phyloP scores from a whole-genome alignment of 2,888 invertebrate genomes.

The Pherbina coryleti region DNA sequence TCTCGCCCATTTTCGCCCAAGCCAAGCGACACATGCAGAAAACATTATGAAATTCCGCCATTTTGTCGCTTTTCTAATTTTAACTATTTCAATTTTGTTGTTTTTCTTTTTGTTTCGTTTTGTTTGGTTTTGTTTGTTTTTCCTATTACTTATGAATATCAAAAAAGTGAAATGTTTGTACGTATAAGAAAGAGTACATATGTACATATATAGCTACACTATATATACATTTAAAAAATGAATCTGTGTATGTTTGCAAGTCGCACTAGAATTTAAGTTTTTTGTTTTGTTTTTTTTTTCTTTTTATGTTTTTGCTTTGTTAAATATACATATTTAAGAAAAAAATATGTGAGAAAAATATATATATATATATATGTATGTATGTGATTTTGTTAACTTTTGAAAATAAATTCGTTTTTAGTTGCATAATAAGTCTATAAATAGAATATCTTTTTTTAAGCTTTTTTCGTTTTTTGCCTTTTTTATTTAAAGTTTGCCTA shows the following conservation, averaged over 20 bases:
- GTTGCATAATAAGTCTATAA: conserved; percentile 49
- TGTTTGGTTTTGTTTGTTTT: too few species aligned
- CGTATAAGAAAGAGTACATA: too few species aligned
- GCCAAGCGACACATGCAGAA: too few species aligned
- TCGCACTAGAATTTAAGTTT: background rate
- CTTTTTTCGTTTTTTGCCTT: conserved; percentile 25
- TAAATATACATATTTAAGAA: conserved; percentile 22
- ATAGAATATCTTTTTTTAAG: conserved; percentile 22
- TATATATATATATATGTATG: conserved; percentile 10
- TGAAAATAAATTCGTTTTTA: conserved; percentile 59
- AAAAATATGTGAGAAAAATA: conserved; percentile 30
- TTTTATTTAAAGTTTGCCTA: conserved; percentile 21
- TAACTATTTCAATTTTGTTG: background rate
- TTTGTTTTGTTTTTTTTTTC: background rate
- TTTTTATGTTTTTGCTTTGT: background rate
- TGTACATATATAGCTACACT: too few species aligned
- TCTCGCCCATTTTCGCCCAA: too few species aligned
- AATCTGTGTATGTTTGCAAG: background rate
- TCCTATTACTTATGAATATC: too few species aligned
- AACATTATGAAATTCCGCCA: too few species aligned
- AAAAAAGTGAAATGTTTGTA: background rate
- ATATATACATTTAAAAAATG: background rate
- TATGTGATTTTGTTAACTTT: conserved; percentile 39
- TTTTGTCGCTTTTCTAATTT: too few species aligned
- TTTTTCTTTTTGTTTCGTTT: background rate